Conservation (phyloP, 2,888 invertebrate genomes). For the Spodoptera exigua region DNA sequence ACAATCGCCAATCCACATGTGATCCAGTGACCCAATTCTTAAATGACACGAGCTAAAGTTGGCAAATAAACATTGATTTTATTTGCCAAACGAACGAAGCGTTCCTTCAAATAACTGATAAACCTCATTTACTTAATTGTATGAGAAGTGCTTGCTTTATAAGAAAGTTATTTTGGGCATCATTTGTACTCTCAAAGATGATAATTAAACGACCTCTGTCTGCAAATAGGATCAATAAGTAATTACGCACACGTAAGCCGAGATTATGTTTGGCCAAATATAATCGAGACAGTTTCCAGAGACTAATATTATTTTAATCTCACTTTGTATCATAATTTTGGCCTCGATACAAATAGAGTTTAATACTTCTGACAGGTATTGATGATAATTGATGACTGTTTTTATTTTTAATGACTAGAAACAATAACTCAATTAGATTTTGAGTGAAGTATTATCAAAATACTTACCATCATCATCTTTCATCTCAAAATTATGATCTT, state of each 20-base stretch:
- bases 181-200: not conserved
- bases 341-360: too few relatives aligned
- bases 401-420: too few relatives aligned
- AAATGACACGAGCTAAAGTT: slow-evolving; percentile 20
- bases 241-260: slow-evolving; percentile 12
- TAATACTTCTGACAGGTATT: too few relatives aligned
- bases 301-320: slow-evolving; percentile 11
- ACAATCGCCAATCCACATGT: slow-evolving; percentile 8
- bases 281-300: slow-evolving; percentile 10
- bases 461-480: too few relatives aligned
- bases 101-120: slow-evolving; percentile 17
- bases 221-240: slow-evolving; percentile 24
- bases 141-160: slow-evolving; percentile 14
- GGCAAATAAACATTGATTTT: slow-evolving; percentile 34
- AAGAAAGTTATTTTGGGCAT: slow-evolving; percentile 22
- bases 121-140: slow-evolving; percentile 16
- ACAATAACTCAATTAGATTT: too few relatives aligned
- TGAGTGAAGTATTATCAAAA: too few relatives aligned
- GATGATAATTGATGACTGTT: too few relatives aligned
- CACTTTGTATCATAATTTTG: slow-evolving; percentile 14
- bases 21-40: slow-evolving; percentile 25
- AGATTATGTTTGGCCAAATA: slow-evolving; percentile 15
- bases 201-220: slow-evolving; percentile 1
- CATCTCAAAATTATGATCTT: too few relatives aligned
- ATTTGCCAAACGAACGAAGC: slow-evolving; percentile 12